These are phyloP conservation scores for Vicugna pacos DNA, from an alignment of 2,113 vertebrate species.

Conservation along the genomic window DNA sequence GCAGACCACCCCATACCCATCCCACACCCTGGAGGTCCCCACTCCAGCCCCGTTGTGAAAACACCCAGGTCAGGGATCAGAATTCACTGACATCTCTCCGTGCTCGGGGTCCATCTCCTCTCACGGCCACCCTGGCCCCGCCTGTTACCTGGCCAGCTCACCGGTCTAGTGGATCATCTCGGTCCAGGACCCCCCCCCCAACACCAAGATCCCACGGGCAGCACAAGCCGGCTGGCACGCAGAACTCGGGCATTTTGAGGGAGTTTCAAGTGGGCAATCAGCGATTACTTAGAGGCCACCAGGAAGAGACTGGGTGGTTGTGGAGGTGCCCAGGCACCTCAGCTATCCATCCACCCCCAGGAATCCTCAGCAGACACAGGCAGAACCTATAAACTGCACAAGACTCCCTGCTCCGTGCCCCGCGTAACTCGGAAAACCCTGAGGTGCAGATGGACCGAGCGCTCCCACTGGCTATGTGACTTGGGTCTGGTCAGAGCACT, in stretches of 20 bases:
- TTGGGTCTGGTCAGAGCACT: not conserved
- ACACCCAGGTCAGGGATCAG: not conserved
- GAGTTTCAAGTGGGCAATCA: conserved; percentile 52
- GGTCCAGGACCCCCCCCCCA: not conserved
- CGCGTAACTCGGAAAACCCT: not conserved
- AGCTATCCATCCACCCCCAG: conserved; percentile 68
- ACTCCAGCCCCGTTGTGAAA: not conserved
- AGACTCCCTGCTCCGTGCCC: not conserved
- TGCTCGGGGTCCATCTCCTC: not conserved
- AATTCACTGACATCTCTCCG: not conserved
- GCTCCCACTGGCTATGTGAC: not conserved
- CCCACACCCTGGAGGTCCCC: no score
- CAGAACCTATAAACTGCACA: not conserved
- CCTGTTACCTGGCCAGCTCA: not conserved
- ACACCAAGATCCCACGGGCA: not conserved
- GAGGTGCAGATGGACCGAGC: not conserved
- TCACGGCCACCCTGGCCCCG: not conserved
- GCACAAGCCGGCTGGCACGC: not conserved
- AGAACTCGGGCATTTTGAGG: not conserved
- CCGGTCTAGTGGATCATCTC: not conserved
- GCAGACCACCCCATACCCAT: not conserved
- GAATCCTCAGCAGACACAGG: not conserved
- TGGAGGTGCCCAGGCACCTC: conserved; percentile 61
- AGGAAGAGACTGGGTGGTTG: conserved; percentile 21
- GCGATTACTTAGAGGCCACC: conserved; percentile 40